Conservation (phyloP, 2,888 invertebrate species). For the Dyspetes luteomarginatus region DNA sequence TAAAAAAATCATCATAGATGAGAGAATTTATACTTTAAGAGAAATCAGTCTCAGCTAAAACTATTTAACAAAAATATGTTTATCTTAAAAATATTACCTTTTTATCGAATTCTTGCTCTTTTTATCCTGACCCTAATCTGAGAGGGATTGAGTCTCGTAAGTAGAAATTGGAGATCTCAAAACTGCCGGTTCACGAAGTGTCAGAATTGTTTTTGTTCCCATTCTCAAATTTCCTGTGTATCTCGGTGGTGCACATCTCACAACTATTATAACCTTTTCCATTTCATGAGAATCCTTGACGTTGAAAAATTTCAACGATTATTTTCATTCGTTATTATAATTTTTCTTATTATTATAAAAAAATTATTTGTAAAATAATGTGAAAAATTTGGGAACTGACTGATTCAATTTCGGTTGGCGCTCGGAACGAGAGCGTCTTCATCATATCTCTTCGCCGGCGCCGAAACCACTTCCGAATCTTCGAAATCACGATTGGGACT, state of each 20-base stretch:
- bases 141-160: conserved; percentile 7
- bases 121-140: conserved; percentile 26
- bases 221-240: conserved; percentile 68
- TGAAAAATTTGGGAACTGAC: conserved; percentile 43
- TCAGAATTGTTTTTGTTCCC: conserved; percentile 77
- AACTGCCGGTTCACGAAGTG: conserved; percentile 73
- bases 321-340: conserved; percentile 11
- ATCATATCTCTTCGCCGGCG: conserved; percentile 46
- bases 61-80: neutral
- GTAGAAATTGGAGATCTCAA: conserved; percentile 63
- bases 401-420: conserved; percentile 12
- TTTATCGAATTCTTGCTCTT: conserved; percentile 27
- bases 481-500: conserved; percentile 38
- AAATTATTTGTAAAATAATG: too few relatives aligned
- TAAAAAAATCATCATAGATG: too few relatives aligned
- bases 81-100: neutral
- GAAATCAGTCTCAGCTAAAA: too few relatives aligned
- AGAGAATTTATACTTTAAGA: too few relatives aligned
- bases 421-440: conserved; percentile 29
- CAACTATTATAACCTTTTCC: conserved; percentile 73
- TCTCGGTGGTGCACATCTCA: conserved; percentile 73
- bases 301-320: conserved; percentile 27
- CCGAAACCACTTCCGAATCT: conserved; percentile 42
- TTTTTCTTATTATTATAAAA: conserved; percentile 12
- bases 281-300: conserved; percentile 60